Base-by-base conservation (phyloP, 2,888 invertebrate species). In the Tipula unca region DNA sequence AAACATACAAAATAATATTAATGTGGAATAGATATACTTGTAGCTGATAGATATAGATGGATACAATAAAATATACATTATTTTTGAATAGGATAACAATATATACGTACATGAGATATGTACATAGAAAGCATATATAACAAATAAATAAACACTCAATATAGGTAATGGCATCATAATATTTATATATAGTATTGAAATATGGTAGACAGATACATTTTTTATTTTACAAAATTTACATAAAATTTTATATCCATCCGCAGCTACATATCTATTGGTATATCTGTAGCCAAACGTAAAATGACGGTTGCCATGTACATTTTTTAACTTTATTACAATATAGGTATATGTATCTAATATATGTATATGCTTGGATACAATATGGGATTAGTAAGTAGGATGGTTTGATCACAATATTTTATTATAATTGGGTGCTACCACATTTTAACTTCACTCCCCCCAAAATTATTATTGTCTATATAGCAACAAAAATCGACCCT, bases 101-200 rank as follows among this genome's bases (percentile, higher is more conserved):
- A 69, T 25, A 69, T 10, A 4, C 69, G 69, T 69, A 69, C 25
- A 69, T 69, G 69, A 20, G 69, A 69, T 69, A 25, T 69, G 69
- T 69, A 25, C 69, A 69, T 25, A 69, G 25, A 69, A 25, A 69
- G 10, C 6, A 25, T 8, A 69, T 13, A 69, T 25, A 69, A 25
- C 69, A 69, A 69, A 69, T 69, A 48, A 48, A 48, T 48, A 69
- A 69, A 69, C 69, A 69, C 69, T 69, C 69, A 69, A 69, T 69
- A 69, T 25, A 69, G 20, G 69, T 69, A 69, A 69, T 69, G 69
- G 69, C 69, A 69, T 69, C 69, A 69, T 69, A 69, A 69, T 69
- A 69, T 69, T 69, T 69, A 25, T 25, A n/a, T n/a, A 69, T 6
- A 69, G 69, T 25, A 69, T 25, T 69, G 25, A 69, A 69, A 69